Evolutionary conservation across 2,797 vertebrate species (phyloP).

Genomic region (Rhinogobio ventralis): DNA sequence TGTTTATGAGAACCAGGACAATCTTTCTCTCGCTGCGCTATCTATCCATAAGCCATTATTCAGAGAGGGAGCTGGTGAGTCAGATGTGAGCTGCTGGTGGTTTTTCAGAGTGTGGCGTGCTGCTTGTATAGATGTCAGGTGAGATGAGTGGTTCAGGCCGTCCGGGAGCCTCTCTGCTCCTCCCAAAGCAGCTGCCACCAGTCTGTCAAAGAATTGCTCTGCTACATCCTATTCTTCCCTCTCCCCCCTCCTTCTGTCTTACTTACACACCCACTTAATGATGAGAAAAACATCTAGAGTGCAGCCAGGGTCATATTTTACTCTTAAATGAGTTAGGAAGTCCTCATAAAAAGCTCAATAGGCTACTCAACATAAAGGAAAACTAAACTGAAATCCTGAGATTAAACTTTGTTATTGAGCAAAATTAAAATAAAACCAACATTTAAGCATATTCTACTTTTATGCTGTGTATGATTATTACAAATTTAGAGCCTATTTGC

Average conservation of each 20-base stretch:
- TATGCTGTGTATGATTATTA: not conserved
- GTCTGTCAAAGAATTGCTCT: slow-evolving; percentile 76
- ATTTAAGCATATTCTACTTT: not conserved
- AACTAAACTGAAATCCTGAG: not conserved
- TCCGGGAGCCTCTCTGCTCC: slow-evolving; percentile 61
- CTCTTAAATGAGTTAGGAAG: slow-evolving; percentile 3
- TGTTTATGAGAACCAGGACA: slow-evolving; percentile 33
- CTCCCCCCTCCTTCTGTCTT: slow-evolving; percentile 45
- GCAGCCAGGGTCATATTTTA: slow-evolving; percentile 12
- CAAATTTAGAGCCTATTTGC: slow-evolving; percentile 38
- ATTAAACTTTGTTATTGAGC: not conserved
- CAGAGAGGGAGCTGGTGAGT: slow-evolving; percentile 49
- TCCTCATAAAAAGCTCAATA: not conserved
- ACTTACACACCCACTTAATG: slow-evolving; percentile 34
- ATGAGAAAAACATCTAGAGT: slow-evolving; percentile 43
- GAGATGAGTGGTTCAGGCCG: slow-evolving; percentile 59
- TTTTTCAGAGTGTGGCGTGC: slow-evolving; percentile 45
- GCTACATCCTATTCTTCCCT: slow-evolving; percentile 62
- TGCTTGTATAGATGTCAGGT: slow-evolving; percentile 59
- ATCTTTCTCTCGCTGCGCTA: slow-evolving; percentile 15
- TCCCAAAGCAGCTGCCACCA: slow-evolving; percentile 80
- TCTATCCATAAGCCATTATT: slow-evolving; percentile 51
- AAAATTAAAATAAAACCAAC: not conserved
- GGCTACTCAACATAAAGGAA: not conserved
- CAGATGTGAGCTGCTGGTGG: slow-evolving; percentile 52